Conservation (phyloP, 2,888 invertebrate species). For the Agriopis leucophaearia region DNA sequence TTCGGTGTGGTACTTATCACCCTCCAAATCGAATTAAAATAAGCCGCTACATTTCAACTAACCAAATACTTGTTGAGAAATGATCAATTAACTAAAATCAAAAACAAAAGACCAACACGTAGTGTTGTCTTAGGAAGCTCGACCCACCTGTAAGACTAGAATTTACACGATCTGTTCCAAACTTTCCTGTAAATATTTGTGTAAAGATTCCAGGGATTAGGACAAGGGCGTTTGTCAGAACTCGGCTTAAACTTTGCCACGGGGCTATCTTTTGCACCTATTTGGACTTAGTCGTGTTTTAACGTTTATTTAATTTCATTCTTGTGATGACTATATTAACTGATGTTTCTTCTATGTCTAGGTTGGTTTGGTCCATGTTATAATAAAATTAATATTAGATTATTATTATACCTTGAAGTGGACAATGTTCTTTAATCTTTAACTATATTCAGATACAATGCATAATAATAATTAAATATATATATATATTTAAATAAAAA, state of each 20-base stretch:
- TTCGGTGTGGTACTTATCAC: neutral
- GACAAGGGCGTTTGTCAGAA: constrained; percentile 40
- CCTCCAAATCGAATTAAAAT: too few species aligned
- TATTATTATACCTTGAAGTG: too few species aligned
- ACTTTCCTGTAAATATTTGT: constrained; percentile 46
- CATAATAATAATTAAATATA: too few species aligned
- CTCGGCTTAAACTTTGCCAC: constrained; percentile 34
- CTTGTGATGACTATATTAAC: neutral
- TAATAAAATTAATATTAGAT: too few species aligned
- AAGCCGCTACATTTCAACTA: too few species aligned
- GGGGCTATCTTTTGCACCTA: constrained; percentile 37
- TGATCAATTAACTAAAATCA: constrained; percentile 2
- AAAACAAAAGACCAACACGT: constrained; percentile 21
- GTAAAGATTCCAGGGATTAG: constrained; percentile 42
- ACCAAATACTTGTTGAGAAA: neutral
- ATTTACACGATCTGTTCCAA: constrained; percentile 30
- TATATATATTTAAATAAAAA: too few species aligned
- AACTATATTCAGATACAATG: too few species aligned
- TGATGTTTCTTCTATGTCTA: too few species aligned
- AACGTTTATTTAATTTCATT: constrained; percentile 17
- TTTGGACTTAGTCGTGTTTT: constrained; percentile 32
- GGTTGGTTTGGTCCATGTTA: too few species aligned
- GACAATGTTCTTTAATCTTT: too few species aligned
- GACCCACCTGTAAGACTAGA: constrained; percentile 34
- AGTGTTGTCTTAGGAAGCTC: constrained; percentile 22